These are phyloP conservation scores for Rhea pennata DNA, from an alignment of 2,113 vertebrate genomes.

Conservation along the genomic window DNA sequence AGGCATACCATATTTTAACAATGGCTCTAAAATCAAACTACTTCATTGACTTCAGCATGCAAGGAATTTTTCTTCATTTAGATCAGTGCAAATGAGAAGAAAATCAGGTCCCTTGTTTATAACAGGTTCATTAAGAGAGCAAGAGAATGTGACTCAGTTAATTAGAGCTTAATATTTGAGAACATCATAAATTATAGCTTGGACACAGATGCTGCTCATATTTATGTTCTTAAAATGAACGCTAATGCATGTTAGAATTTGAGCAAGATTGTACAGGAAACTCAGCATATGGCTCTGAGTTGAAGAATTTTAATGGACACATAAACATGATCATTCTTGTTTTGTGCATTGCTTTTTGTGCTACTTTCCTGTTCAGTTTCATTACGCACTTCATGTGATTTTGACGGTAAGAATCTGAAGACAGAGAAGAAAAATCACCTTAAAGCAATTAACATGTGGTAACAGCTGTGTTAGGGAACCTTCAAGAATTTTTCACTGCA, in stretches of 20 bases:
- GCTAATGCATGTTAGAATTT: slow-evolving; percentile 34
- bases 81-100: not conserved
- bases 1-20: not conserved
- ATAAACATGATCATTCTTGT: slow-evolving; percentile 61
- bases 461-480: slow-evolving; percentile 53
- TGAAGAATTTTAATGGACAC: slow-evolving; percentile 57
- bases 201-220: slow-evolving; percentile 5
- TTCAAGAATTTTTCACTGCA: slow-evolving; percentile 37
- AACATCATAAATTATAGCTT: slow-evolving; percentile 45
- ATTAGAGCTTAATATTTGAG: slow-evolving; percentile 54
- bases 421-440: slow-evolving; percentile 48
- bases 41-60: slow-evolving; percentile 21
- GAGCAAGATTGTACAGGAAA: slow-evolving; percentile 54
- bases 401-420: slow-evolving; percentile 59
- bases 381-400: slow-evolving; percentile 46
- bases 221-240: slow-evolving; percentile 53
- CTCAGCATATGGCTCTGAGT: slow-evolving; percentile 34
- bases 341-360: slow-evolving; percentile 14
- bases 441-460: slow-evolving; percentile 44
- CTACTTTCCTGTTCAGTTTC: slow-evolving; percentile 42
- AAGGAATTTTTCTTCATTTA: slow-evolving; percentile 32
- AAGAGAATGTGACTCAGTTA: slow-evolving; percentile 46
- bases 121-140: slow-evolving; percentile 56
- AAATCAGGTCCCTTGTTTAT: slow-evolving; percentile 41
- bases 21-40: not conserved